Conservation (phyloP, 2,797 vertebrate genomes). For the Myotis vivesi region DNA sequence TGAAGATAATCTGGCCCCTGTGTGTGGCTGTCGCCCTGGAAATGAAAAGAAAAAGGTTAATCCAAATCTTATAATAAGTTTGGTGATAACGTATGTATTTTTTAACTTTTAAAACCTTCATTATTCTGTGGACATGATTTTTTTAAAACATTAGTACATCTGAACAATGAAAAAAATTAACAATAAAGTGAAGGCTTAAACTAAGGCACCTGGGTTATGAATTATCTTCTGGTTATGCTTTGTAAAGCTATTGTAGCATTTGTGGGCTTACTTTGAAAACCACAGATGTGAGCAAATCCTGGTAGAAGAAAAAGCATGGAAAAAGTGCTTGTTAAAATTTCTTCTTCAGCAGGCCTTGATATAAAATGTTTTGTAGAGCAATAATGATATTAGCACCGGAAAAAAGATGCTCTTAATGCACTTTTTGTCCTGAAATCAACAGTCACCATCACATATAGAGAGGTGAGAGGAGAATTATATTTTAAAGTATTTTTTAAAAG, state of each 20-base stretch:
- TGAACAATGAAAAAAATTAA: neutral
- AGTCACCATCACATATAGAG: neutral
- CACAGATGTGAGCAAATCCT: conserved; percentile 28
- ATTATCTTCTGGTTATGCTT: neutral
- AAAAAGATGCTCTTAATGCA: neutral
- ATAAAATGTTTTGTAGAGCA: neutral
- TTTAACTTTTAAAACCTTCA: neutral
- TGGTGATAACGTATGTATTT: neutral
- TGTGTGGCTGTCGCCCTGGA: conserved; percentile 96
- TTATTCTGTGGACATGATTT: neutral
- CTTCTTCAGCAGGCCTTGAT: neutral
- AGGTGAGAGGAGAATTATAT: conserved; percentile 17
- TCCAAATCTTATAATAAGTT: neutral
- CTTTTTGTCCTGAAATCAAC: conserved; percentile 7
- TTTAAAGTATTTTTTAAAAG: conserved; percentile 12
- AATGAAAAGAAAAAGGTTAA: conserved; percentile 67
- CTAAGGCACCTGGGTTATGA: neutral
- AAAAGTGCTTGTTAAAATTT: conserved; percentile 39
- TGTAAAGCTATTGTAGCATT: neutral
- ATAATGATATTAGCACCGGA: neutral
- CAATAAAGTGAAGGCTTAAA: neutral
- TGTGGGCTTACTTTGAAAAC: conserved; percentile 3
- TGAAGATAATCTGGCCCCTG: conserved; percentile 98
- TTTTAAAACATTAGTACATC: neutral
- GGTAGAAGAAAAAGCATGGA: neutral